Evolutionary conservation across 2,888 invertebrate species (phyloP).

Genomic region (Amphipyra tragopoginis): DNA sequence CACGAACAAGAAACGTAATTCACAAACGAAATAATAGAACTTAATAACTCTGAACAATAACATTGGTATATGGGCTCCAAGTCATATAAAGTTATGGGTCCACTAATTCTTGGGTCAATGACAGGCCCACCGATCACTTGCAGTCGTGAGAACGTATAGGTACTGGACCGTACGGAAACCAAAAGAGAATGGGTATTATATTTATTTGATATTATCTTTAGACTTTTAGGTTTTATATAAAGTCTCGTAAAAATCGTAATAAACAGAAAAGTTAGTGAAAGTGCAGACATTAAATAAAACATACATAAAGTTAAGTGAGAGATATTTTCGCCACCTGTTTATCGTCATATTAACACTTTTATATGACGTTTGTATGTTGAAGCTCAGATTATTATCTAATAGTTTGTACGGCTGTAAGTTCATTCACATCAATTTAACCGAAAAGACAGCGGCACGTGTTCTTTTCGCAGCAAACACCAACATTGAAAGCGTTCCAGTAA

Average conservation of each 20-base stretch:
- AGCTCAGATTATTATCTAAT: too few species aligned
- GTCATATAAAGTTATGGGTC: constrained; percentile 46
- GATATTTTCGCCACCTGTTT: too few species aligned
- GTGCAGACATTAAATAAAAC: constrained; percentile 14
- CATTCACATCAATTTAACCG: constrained; percentile 21
- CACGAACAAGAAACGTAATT: constrained; percentile 19
- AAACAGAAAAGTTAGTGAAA: constrained; percentile 39
- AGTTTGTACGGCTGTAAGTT: constrained; percentile 13
- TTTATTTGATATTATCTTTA: constrained; percentile 16
- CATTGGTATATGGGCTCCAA: constrained; percentile 19
- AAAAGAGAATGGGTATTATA: constrained; percentile 53
- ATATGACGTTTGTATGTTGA: too few species aligned
- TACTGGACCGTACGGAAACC: constrained; percentile 39
- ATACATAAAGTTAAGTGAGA: too few species aligned
- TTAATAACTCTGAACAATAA: constrained; percentile 28
- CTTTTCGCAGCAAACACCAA: neutral
- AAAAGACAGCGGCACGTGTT: constrained; percentile 11
- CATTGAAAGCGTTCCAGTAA: neutral
- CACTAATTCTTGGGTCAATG: constrained; percentile 65
- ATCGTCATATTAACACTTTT: too few species aligned
- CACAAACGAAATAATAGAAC: constrained; percentile 16
- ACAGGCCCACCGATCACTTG: constrained; percentile 59
- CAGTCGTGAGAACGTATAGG: constrained; percentile 59
- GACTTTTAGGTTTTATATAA: constrained; percentile 21
- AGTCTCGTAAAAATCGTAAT: constrained; percentile 10